These are phyloP conservation scores for Agelas oroides DNA, from an alignment of 37 sponge, comb jelly and placozoan species.

Conservation along the genomic window DNA sequence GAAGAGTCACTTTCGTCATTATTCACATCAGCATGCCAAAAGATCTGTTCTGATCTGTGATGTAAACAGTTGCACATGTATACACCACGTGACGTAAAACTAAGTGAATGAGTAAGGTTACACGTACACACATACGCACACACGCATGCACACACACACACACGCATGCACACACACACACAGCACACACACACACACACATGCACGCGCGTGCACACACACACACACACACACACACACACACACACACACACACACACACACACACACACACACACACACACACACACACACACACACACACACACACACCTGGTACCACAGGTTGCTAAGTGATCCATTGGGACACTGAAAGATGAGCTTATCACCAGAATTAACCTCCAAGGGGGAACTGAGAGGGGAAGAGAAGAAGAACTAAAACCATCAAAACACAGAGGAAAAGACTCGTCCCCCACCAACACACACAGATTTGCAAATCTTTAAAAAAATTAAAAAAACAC, in stretches of 20 bases:
- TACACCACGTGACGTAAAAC: too few relatives aligned
- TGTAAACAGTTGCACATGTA: too few relatives aligned
- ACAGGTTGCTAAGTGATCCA: neutral
- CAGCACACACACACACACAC: neutral
- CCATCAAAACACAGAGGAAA: too few relatives aligned
- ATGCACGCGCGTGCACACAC: neutral
- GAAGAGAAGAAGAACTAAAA: too few relatives aligned
- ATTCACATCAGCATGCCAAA: too few relatives aligned
- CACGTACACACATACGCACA: neutral
- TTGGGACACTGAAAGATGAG: neutral
- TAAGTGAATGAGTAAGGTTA: too few relatives aligned
- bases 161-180: constrained; percentile 2
- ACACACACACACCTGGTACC: neutral
- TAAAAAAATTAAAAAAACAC: too few relatives aligned
- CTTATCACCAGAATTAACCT: neutral
- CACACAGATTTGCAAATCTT: too few relatives aligned
- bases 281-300: constrained; percentile 3
- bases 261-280: constrained; percentile 3
- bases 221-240: neutral
- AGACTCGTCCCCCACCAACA: too few relatives aligned
- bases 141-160: neutral
- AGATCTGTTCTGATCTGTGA: too few relatives aligned
- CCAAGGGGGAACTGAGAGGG: neutral
- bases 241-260: neutral
- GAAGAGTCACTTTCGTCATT: too few relatives aligned